Evolutionary conservation across 2,888 invertebrate genomes (phyloP), one percentile per base, ranked within the genome.

Genomic region (Entomobrya multifasciata): DNA sequence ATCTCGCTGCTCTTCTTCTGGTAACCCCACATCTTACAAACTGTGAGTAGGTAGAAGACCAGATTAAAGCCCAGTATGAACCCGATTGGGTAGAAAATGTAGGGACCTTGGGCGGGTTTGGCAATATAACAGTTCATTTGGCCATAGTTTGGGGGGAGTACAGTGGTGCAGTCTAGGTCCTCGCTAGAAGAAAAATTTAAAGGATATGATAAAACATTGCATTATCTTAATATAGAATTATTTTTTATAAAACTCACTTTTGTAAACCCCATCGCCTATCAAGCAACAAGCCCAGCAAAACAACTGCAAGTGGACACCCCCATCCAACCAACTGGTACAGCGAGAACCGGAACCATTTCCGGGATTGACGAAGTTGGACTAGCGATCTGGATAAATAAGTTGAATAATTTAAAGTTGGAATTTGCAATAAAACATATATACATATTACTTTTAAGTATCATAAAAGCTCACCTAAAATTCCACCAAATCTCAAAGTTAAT

Each of bases 81-180:
- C 2, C 88, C 89, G 5, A 89, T 78, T 0, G 89, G 89, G 30
- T 44, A 67, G 77, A 87, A 89, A 0, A 89, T 62, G 41, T 88
- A 89, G 30, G 82, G 84, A 11, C 89, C 89, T 77, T 89, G 89
- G 15, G 88, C 82, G 41, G 25, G 30, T 76, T 88, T 88, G 3
- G 89, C 80, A 22, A 89, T 76, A 78, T 89, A 89, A 60, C 89
- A 89, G 70, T 89, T 89, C 10, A 86, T 44, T 47, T 88, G 89
- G 0, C 89, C 89, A 47, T 89, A 89, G 62, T 89, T 89, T 13
- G 89, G 89, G 0, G 81, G 60, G n/a, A 87, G 74, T 13, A 89
- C 17, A 27, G 62, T 83, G 0, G 87, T 44, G 36, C 89, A 89
- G 57, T 89, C 89, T n/a, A 89, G 65, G n/a, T 85, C 74, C 30